Base-by-base conservation (phyloP, 92 coral and sea anemone genomes). In the Plumapathes pennacea region DNA sequence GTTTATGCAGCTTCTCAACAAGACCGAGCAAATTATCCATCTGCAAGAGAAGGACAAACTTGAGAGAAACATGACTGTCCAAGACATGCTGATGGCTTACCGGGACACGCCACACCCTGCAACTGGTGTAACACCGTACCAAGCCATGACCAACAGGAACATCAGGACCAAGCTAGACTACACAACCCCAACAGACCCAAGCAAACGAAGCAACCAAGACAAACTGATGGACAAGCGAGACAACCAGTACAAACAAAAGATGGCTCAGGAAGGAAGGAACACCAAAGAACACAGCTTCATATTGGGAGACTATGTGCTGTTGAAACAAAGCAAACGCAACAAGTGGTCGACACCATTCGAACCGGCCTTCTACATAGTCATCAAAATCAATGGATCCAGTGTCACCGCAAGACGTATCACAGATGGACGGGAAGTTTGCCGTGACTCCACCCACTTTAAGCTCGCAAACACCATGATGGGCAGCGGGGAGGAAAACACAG, bases 271-370 rank as follows among this genome's bases (percentile, higher is more conserved):
- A 26, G 46, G 36, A 44, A 64, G 75, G n/a, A 57, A 49, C 27
- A 56, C 69, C 2, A 64, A 65, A 40, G 81, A 80, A 37, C 30
- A 67, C 49, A 67, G 56, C 11, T 49, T 81, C 26, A n/a, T 73
- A 20, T 66, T 66, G 34, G 82, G 77, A 49, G 82, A 81, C 57
- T 57, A 78, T 55, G 85, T 78, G 31, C 48, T 78, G 49, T 61
- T 67, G 41, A 76, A n/a, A n/a, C n/a, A n/a, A n/a, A n/a, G n/a
- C n/a, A n/a, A n/a, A n/a, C n/a, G n/a, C n/a, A n/a, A n/a, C n/a
- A n/a, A n/a, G n/a, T n/a, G n/a, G n/a, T n/a, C n/a, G n/a, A n/a
- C n/a, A n/a, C n/a, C n/a, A n/a, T n/a, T n/a, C n/a, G n/a, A n/a
- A n/a, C n/a, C n/a, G n/a, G n/a, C n/a, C n/a, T n/a, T n/a, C n/a